Conservation (phyloP, 2,888 invertebrate species). For the Cataglyphis altisquamis region DNA sequence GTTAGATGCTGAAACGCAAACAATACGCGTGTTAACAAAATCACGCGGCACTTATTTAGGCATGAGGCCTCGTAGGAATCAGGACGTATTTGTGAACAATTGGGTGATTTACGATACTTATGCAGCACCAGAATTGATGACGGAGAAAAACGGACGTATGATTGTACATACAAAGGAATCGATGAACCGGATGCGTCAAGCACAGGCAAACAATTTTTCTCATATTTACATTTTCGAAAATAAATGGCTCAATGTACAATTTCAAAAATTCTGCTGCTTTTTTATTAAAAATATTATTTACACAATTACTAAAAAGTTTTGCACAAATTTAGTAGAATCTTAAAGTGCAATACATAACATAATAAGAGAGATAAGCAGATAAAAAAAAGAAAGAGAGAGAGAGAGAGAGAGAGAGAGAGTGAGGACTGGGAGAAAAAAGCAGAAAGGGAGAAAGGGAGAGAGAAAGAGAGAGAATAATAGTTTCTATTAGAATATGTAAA, state of each 20-base stretch:
- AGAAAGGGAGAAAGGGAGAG: too few species aligned
- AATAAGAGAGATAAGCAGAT: not conserved
- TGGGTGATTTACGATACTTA: conserved; percentile 94
- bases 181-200: conserved; percentile 43
- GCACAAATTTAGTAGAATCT: not conserved
- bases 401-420: too few species aligned
- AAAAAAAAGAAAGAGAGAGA: not conserved
- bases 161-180: conserved; percentile 58
- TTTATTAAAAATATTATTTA: not conserved
- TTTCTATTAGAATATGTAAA: too few species aligned
- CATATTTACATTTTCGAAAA: not conserved
- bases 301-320: not conserved
- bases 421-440: too few species aligned
- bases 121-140: conserved; percentile 55
- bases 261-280: not conserved
- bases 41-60: conserved; percentile 89
- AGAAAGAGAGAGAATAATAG: too few species aligned
- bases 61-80: conserved; percentile 87
- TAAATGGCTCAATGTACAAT: not conserved
- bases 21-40: conserved; percentile 88
- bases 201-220: conserved; percentile 52
- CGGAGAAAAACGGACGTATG: conserved; percentile 81
- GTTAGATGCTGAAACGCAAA: conserved; percentile 91
- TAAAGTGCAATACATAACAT: not conserved
- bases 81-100: conserved; percentile 90